These are phyloP conservation scores for Pristionchus japonicus DNA, from an alignment of 2,888 invertebrate genomes.

Conservation along the genomic window DNA sequence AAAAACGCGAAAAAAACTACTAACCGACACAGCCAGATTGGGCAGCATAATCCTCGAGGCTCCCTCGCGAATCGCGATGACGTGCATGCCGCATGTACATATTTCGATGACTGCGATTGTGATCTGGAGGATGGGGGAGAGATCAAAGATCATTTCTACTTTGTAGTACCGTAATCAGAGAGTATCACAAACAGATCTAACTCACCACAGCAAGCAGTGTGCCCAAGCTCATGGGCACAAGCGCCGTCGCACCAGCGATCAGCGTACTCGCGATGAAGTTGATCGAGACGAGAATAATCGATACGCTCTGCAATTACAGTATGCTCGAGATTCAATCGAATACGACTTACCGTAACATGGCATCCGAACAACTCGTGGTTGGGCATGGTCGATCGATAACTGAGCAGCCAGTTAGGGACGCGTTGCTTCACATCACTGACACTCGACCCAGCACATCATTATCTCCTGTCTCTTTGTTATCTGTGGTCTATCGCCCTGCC, in stretches of 20 bases:
- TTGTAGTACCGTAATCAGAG: too few species aligned
- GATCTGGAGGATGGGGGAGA: not conserved
- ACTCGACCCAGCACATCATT: not conserved
- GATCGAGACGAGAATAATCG: not conserved
- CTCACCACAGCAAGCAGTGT: not conserved
- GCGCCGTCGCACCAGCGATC: not conserved
- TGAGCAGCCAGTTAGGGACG: not conserved
- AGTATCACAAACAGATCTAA: too few species aligned
- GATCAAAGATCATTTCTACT: not conserved
- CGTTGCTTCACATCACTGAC: constrained; percentile 14
- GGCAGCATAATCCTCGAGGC: not conserved
- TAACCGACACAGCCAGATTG: not conserved
- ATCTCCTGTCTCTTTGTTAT: not conserved
- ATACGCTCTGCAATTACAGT: not conserved
- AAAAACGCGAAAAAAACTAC: too few species aligned
- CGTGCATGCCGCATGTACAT: not conserved
- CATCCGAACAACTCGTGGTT: not conserved
- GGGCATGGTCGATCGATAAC: constrained; percentile 11
- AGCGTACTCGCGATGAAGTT: not conserved
- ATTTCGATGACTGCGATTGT: not conserved
- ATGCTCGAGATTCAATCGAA: not conserved
- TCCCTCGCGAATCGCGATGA: not conserved
- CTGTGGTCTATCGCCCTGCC: not conserved
- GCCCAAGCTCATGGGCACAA: not conserved
- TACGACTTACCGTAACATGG: not conserved